Evolutionary conservation across 2,888 invertebrate genomes (phyloP).

Genomic region (Lutraria lutraria): DNA sequence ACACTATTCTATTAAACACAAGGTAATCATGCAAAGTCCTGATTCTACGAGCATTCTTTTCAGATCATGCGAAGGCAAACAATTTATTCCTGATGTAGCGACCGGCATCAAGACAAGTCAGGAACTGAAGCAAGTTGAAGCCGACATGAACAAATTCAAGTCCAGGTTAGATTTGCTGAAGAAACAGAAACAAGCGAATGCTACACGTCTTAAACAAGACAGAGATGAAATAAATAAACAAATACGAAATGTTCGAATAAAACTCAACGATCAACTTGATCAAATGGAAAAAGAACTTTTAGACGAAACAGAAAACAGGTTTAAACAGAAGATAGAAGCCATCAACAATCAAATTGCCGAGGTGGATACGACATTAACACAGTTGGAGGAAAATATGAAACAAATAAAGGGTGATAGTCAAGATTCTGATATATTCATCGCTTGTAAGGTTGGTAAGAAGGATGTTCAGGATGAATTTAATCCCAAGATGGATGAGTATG

Average conservation of each 20-base stretch:
- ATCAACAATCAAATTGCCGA: not conserved
- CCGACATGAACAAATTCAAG: not conserved
- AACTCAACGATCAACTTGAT: slow-evolving; percentile 15
- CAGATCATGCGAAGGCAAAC: not conserved
- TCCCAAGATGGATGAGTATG: not conserved
- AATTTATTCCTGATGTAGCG: slow-evolving; percentile 24
- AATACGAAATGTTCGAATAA: not conserved
- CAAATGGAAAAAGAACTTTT: slow-evolving; percentile 17
- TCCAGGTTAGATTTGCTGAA: not conserved
- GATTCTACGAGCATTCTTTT: not conserved
- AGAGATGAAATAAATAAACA: not conserved
- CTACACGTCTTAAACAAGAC: not conserved
- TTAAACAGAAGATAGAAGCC: not conserved
- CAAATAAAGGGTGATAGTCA: not conserved
- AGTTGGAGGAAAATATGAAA: not conserved
- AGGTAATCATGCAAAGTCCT: too few relatives aligned
- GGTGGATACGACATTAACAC: not conserved
- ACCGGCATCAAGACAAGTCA: not conserved
- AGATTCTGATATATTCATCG: not conserved
- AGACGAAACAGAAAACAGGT: not conserved
- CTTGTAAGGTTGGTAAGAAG: not conserved
- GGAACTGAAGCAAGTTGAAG: not conserved
- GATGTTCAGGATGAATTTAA: not conserved
- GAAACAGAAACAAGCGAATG: not conserved
- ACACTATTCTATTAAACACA: too few relatives aligned